Conservation (phyloP, 2,888 invertebrate genomes). For the Mechanitis mazaeus region DNA sequence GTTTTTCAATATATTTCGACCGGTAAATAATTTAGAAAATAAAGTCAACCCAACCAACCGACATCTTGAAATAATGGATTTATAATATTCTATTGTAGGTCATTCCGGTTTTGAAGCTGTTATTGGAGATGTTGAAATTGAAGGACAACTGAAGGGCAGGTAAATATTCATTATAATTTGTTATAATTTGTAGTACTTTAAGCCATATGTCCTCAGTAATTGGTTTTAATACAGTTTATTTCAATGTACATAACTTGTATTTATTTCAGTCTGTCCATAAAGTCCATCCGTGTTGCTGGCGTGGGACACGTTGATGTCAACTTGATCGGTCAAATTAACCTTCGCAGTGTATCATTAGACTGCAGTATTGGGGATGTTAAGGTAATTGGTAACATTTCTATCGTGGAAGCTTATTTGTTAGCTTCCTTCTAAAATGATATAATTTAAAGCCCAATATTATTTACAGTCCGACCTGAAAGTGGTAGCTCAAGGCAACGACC, state of each 20-base stretch:
- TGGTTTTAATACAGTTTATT: background rate
- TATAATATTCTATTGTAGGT: background rate
- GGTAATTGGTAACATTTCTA: background rate
- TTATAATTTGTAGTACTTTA: too few species aligned
- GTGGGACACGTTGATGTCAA: background rate
- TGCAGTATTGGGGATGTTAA: background rate
- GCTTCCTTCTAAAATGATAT: too few species aligned
- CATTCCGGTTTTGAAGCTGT: background rate
- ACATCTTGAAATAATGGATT: background rate
- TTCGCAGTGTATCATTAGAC: background rate
- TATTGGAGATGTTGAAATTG: background rate
- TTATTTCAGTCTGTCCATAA: background rate
- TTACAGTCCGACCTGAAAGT: constrained; percentile 20
- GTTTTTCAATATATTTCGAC: background rate
- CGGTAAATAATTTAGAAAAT: background rate
- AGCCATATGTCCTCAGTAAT: background rate
- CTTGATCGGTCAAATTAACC: background rate
- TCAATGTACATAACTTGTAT: background rate
- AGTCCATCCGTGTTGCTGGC: constrained; percentile 2
- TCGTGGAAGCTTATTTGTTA: too few species aligned
- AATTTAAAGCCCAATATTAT: background rate
- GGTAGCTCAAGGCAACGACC: constrained; percentile 7
- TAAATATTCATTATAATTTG: background rate
- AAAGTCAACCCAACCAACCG: background rate
- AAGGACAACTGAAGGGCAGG: constrained; percentile 2